Evolutionary conservation across 2,888 invertebrate genomes (phyloP).

Genomic region (Caenorhabditis sulstoni): DNA sequence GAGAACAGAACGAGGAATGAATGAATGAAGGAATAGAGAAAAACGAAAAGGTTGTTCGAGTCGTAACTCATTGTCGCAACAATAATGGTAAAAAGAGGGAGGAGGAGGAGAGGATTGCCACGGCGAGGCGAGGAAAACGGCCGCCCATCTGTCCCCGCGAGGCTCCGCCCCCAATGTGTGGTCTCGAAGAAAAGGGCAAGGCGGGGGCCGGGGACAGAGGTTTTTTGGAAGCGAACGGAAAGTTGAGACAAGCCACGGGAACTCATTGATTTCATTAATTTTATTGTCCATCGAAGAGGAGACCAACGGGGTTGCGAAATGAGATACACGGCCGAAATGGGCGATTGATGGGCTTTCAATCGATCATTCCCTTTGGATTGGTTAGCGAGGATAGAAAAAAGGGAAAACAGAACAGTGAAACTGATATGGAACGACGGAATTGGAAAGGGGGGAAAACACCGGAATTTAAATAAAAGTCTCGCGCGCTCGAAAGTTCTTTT

Average conservation of each 20-base stretch:
- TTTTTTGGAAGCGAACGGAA: slow-evolving; percentile 1
- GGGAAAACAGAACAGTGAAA: not conserved
- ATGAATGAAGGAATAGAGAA: not conserved
- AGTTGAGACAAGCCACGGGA: slow-evolving; percentile 5
- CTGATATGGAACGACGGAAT: too few species aligned
- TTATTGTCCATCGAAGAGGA: slow-evolving; percentile 10
- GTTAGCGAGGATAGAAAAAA: not conserved
- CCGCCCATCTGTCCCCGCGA: not conserved
- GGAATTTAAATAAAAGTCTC: too few species aligned
- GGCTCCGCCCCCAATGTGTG: not conserved
- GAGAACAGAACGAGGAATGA: not conserved
- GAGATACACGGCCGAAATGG: not conserved
- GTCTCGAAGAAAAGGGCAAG: not conserved
- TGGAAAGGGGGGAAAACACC: too few species aligned
- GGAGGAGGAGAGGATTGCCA: slow-evolving; percentile 1
- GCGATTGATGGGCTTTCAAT: slow-evolving; percentile 31
- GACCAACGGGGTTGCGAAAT: slow-evolving; percentile 17
- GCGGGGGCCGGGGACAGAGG: not conserved
- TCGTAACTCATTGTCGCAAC: slow-evolving; percentile 21
- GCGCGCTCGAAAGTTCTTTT: too few species aligned
- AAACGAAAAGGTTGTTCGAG: not conserved
- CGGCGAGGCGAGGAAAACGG: not conserved
- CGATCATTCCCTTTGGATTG: slow-evolving; percentile 17
- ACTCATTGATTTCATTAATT: slow-evolving; percentile 46
- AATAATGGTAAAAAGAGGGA: slow-evolving; percentile 7